A percentile compares a stretch with the other conserved stretches of the same genome.
These are phyloP conservation scores for Ephestia elutella DNA, from an alignment of 1,140 invertebrate species.

Conservation along the genomic window DNA sequence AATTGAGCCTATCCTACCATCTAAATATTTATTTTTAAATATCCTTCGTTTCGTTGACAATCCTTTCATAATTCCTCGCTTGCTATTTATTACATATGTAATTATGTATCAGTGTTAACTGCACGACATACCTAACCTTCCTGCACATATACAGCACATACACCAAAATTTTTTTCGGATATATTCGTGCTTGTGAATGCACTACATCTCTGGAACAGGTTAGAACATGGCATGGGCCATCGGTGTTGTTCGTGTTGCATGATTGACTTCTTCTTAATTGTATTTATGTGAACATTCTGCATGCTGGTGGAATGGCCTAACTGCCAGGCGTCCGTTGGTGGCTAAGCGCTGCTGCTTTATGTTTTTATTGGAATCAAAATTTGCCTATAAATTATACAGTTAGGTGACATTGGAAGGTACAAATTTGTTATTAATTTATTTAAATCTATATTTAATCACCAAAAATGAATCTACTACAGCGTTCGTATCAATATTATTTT, in stretches of 20 bases:
- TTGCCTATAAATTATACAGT: not conserved
- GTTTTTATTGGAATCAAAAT: slow-evolving; percentile 33
- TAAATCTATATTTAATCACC: too few species aligned
- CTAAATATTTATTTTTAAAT: slow-evolving; percentile 44
- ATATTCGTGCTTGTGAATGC: slow-evolving; percentile 64
- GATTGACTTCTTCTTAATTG: slow-evolving; percentile 49
- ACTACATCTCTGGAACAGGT: slow-evolving; percentile 48
- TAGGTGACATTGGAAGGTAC: not conserved
- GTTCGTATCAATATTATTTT: not conserved
- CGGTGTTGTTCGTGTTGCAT: slow-evolving; percentile 71
- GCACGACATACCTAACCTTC: slow-evolving; percentile 67
- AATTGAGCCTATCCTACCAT: slow-evolving; percentile 55
- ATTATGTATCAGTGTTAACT: slow-evolving; percentile 61
- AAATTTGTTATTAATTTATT: not conserved
- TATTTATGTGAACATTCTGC: slow-evolving; percentile 61
- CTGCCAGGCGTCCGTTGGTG: slow-evolving; percentile 54
- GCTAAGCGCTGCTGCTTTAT: slow-evolving; percentile 55
- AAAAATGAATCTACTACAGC: not conserved
- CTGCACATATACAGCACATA: slow-evolving; percentile 61
- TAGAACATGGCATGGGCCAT: slow-evolving; percentile 65
- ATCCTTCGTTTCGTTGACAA: slow-evolving; percentile 59
- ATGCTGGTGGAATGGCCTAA: slow-evolving; percentile 65
- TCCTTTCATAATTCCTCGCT: slow-evolving; percentile 59
- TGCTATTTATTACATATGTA: slow-evolving; percentile 57
- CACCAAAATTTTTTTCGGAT: slow-evolving; percentile 53